A percentile compares a stretch with the other conserved stretches of the same genome.
These are phyloP conservation scores for Gymnarchus niloticus DNA, from an alignment of 2,113 vertebrate species.

Conservation along the genomic window DNA sequence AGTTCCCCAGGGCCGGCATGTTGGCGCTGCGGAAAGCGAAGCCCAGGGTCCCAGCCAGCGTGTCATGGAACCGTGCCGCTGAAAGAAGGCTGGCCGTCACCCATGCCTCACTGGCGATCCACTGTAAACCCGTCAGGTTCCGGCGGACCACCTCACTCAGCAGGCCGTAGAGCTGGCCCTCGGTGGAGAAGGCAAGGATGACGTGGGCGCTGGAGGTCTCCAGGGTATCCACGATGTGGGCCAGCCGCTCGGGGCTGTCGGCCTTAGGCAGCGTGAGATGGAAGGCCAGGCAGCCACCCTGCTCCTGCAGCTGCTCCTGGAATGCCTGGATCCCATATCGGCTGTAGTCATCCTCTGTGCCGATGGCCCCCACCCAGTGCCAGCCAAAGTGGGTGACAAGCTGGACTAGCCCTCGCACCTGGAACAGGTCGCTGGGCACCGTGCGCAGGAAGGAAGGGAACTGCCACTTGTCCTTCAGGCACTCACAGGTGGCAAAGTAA, in stretches of 20 bases:
- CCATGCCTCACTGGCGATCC: conserved; percentile 55
- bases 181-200: conserved; percentile 58
- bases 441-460: conserved; percentile 53
- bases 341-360: conserved; percentile 65
- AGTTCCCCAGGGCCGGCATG: conserved; percentile 46
- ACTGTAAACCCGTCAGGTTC: conserved; percentile 55
- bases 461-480: conserved; percentile 43
- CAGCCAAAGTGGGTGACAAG: conserved; percentile 46
- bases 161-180: conserved; percentile 55
- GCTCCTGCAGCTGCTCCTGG: conserved; percentile 45
- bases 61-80: conserved; percentile 42
- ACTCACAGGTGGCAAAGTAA: conserved; percentile 53
- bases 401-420: conserved; percentile 48
- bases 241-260: conserved; percentile 39
- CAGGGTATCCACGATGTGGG: conserved; percentile 47
- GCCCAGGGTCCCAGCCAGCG: conserved; percentile 57
- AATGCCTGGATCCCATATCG: conserved; percentile 63
- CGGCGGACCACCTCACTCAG: conserved; percentile 49
- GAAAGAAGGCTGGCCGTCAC: conserved; percentile 54
- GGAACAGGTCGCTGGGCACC: conserved; percentile 50
- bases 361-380: conserved; percentile 54
- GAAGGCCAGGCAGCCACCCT: conserved; percentile 54
- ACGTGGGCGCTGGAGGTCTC: conserved; percentile 53
- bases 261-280: conserved; percentile 53
- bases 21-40: conserved; percentile 53